Percentiles rank a stretch among this genome's conserved stretches.
Evolutionary conservation across 2,113 vertebrate genomes (phyloP).

Genomic region (Hassar affinis): DNA sequence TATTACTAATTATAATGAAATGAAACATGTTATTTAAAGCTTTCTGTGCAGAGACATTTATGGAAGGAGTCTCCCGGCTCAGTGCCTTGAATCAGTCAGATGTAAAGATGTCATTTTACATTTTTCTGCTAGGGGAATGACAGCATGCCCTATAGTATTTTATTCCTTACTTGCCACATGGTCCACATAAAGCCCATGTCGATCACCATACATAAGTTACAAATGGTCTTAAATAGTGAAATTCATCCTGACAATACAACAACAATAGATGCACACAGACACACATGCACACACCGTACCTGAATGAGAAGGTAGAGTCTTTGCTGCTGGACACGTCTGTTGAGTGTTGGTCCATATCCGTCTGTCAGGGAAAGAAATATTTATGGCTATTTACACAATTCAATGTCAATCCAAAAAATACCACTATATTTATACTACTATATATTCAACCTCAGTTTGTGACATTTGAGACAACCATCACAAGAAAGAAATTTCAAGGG

Average conservation of each 20-base stretch:
- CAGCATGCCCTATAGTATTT: not conserved
- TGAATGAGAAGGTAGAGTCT: constrained; percentile 26
- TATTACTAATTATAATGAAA: not conserved
- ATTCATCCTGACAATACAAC: constrained; percentile 10
- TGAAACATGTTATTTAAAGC: not conserved
- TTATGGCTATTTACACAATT: not conserved
- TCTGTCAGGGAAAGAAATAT: constrained; percentile 24
- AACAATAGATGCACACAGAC: constrained; percentile 34
- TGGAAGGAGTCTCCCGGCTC: not conserved
- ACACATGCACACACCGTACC: constrained; percentile 27
- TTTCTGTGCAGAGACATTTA: not conserved
- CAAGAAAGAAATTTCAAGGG: too few relatives aligned
- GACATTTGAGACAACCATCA: not conserved
- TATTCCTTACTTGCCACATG: not conserved
- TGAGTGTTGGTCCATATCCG: constrained; percentile 30
- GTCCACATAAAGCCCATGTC: not conserved
- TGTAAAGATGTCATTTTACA: not conserved
- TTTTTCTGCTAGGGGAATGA: not conserved
- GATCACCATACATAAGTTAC: not conserved
- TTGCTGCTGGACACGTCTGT: constrained; percentile 29
- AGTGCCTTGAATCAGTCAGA: not conserved
- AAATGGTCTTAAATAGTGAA: too few relatives aligned
- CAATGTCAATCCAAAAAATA: not conserved
- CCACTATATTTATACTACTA: not conserved
- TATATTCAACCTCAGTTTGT: not conserved